phyloP scores from a whole-genome alignment of 2,888 invertebrate species.

The Erynnis tages region DNA sequence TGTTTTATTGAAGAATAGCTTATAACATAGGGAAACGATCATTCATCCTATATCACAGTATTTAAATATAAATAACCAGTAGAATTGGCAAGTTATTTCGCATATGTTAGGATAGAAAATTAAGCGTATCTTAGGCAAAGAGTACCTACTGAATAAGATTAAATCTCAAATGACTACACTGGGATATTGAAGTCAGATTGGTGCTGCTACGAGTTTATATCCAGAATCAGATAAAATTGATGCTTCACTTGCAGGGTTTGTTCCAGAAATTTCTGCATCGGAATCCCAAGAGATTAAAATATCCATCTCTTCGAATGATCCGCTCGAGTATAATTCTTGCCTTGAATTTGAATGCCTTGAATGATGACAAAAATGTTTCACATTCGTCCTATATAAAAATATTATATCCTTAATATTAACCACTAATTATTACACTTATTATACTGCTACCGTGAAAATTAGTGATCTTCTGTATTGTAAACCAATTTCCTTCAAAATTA shows the following conservation, averaged over 20 bases:
- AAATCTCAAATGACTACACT: slow-evolving; percentile 34
- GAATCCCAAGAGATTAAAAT: neutral
- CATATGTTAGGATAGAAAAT: slow-evolving; percentile 51
- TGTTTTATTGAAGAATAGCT: too few species aligned
- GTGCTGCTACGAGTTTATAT: slow-evolving; percentile 3
- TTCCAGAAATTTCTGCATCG: slow-evolving; percentile 2
- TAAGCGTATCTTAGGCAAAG: slow-evolving; percentile 41
- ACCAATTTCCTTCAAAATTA: too few species aligned
- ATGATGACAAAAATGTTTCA: too few species aligned
- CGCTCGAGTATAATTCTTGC: neutral
- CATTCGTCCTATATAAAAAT: too few species aligned
- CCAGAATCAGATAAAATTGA: slow-evolving; percentile 2
- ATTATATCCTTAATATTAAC: neutral
- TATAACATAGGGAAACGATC: too few species aligned
- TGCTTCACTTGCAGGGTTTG: neutral
- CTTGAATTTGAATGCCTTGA: too few species aligned
- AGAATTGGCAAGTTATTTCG: slow-evolving; percentile 19
- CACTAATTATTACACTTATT: neutral
- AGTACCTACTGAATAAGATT: slow-evolving; percentile 42
- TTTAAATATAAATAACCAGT: neutral
- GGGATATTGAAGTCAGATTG: slow-evolving; percentile 2
- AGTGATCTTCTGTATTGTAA: too few species aligned
- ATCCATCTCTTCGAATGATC: neutral
- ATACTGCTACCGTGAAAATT: too few species aligned
- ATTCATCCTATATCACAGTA: too few species aligned